Base-by-base conservation (phyloP, 2,888 invertebrate genomes). In the Trichogramma evanescens region DNA sequence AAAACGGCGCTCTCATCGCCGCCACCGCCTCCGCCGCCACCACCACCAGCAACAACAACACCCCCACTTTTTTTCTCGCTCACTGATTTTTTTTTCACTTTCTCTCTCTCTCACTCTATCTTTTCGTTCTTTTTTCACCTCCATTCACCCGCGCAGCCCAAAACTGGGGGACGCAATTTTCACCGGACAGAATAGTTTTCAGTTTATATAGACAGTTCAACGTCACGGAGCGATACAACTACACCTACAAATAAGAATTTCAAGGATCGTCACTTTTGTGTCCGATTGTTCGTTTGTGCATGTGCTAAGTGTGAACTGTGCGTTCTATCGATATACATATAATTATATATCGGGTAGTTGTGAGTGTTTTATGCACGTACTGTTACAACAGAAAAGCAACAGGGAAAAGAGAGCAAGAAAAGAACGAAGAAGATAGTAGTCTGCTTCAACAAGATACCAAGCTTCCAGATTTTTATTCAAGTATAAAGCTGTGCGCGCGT, bases 131-230 rank as follows among this genome's bases (percentile, higher is more conserved):
- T 6, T 6, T 9, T 42, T 50, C 41, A 38, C 43, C 45, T 41
- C 43, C 50, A 43, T 8, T 38, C 10, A 6, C 5, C 42, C 41
- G 5, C 49, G 49, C 26, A 26, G 26, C 2, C 26, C 26, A 26
- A 26, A 26, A 26, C 26, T 26, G 26, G 26, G 26, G 26, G 26
- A 26, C 26, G 26, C 26, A 26, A 26, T 26, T 26, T 26, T 26
- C 26, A 26, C 26, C 26, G 26, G 26, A 26, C 26, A 2, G 26
- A 26, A 26, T 26, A 26, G 3, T 26, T 26, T 26, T 54, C 39
- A 9, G 26, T 41, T 40, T 39, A 26, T 45, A 52, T 38, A 52
- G 58, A 39, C 58, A 52, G 58, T 52, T 58, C 5, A 45, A 8
- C 45, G 9, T 46, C 45, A 57, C 57, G 51, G 51, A 42, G 52